These are phyloP conservation scores for Malurus splendens DNA, from an alignment of 2,797 vertebrate species.

Conservation along the genomic window DNA sequence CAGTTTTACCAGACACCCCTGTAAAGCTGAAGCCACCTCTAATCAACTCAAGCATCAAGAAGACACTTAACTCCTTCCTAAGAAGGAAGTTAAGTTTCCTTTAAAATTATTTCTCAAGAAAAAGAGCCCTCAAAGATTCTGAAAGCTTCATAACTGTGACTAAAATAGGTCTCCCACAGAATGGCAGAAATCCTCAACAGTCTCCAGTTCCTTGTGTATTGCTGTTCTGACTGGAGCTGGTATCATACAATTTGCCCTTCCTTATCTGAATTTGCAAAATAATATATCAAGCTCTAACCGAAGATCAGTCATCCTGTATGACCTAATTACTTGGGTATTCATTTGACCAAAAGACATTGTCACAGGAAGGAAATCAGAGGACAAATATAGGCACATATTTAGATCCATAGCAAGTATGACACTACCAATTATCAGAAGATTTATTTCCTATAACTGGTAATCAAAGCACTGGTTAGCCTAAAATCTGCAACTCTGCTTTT, in stretches of 20 bases:
- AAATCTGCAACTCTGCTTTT: background rate
- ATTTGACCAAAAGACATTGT: background rate
- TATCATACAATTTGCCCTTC: background rate
- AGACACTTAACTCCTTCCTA: background rate
- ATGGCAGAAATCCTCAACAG: background rate
- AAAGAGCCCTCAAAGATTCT: background rate
- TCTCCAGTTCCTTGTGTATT: background rate
- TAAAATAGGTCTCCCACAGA: background rate
- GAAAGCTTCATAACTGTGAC: background rate
- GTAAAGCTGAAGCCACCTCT: background rate
- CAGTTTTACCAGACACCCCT: background rate
- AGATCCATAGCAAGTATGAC: background rate
- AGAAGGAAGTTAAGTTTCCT: background rate
- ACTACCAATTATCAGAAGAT: background rate
- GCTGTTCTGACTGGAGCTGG: background rate
- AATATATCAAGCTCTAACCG: background rate
- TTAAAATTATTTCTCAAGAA: background rate
- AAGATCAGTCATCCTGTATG: background rate
- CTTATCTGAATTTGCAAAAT: background rate
- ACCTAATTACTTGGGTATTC: background rate
- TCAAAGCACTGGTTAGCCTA: background rate
- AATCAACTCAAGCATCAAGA: background rate
- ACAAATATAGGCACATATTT: background rate
- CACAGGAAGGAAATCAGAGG: background rate
- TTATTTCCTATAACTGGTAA: background rate